Conservation (phyloP, 2,888 invertebrate genomes). For the Erebia aethiops region DNA sequence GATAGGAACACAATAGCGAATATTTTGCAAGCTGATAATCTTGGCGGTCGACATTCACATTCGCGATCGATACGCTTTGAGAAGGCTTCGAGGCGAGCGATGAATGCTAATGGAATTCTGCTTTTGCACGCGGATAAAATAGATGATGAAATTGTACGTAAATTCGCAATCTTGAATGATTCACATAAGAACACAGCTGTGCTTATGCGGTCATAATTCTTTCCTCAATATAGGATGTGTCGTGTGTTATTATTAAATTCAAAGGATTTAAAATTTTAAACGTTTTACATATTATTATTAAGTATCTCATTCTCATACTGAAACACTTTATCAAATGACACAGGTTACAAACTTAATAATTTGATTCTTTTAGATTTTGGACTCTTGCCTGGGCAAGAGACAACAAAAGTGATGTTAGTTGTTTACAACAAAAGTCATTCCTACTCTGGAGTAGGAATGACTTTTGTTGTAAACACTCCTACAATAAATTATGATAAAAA, state of each 20-base stretch:
- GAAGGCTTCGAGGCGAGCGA: slow-evolving; percentile 22
- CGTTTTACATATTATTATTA: no score
- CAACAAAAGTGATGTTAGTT: no score
- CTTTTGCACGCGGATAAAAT: slow-evolving; percentile 25
- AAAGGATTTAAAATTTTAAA: not conserved
- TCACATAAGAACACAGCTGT: slow-evolving; percentile 11
- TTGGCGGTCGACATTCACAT: slow-evolving; percentile 54
- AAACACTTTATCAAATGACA: not conserved
- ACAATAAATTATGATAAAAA: not conserved
- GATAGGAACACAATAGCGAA: slow-evolving; percentile 54
- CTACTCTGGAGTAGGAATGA: no score
- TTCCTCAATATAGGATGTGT: not conserved
- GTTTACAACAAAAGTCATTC: no score
- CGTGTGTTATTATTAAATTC: not conserved
- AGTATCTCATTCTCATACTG: not conserved
- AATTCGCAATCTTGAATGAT: slow-evolving; percentile 24
- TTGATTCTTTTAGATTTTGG: not conserved
- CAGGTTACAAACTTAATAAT: not conserved
- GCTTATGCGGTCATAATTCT: slow-evolving; percentile 18
- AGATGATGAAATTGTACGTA: slow-evolving; percentile 26
- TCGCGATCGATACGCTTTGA: slow-evolving; percentile 40
- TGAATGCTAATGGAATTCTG: slow-evolving; percentile 37
- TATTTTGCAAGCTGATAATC: slow-evolving; percentile 57
- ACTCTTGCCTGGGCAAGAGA: no score
- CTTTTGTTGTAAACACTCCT: not conserved